These are phyloP conservation scores for Microcebus murinus DNA, from an alignment of 2,113 vertebrate genomes.

Conservation along the genomic window DNA sequence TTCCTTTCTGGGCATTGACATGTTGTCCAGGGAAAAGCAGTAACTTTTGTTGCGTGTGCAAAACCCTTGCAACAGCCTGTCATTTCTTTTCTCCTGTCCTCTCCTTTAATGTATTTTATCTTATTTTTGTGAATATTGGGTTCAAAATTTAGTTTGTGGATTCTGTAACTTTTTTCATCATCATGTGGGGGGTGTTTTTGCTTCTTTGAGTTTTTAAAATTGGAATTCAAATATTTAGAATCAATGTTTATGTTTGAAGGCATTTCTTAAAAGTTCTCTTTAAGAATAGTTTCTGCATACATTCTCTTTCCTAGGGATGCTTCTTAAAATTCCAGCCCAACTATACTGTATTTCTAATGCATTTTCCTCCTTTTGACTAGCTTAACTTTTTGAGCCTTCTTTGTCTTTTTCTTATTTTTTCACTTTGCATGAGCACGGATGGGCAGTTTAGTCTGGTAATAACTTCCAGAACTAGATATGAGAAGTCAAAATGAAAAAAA, in stretches of 20 bases:
- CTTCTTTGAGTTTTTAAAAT: slow-evolving; percentile 7
- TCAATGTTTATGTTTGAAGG: background rate
- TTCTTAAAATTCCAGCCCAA: background rate
- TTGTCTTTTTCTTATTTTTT: background rate
- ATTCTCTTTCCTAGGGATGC: background rate
- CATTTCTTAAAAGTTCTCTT: background rate
- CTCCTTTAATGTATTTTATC: background rate
- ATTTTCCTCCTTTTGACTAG: background rate
- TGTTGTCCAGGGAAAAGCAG: background rate
- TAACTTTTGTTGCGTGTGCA: rapidly evolving
- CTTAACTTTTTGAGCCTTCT: background rate
- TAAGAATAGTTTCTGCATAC: background rate
- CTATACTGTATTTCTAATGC: background rate
- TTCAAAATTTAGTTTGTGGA: background rate
- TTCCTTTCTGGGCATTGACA: background rate
- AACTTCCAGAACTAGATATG: background rate
- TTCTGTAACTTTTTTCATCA: background rate
- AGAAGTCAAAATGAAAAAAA: background rate
- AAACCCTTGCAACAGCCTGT: background rate
- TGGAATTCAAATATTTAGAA: slow-evolving; percentile 8
- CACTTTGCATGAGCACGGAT: background rate
- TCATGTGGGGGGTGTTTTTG: background rate
- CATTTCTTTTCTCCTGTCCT: background rate
- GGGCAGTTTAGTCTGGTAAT: background rate
- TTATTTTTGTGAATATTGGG: background rate